Percentiles rank a stretch among this genome's conserved stretches.
Conservation (phyloP, 2,797 vertebrate species). For the Tenualosa thibaudeaui region DNA sequence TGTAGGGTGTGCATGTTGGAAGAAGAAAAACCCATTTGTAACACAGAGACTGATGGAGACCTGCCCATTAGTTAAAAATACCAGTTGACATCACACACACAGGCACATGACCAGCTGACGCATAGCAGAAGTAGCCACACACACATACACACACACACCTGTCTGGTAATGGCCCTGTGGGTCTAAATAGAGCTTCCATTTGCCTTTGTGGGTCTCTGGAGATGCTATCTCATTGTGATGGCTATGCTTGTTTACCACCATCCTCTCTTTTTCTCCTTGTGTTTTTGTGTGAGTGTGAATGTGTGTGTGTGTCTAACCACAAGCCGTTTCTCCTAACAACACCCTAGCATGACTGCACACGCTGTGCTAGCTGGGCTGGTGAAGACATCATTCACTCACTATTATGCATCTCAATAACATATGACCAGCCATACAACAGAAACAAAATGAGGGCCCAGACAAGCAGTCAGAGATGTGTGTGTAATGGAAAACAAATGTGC, state of each 20-base stretch:
- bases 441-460: background rate
- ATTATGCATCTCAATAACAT: conserved; percentile 1
- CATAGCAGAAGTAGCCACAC: background rate
- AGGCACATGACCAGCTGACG: background rate
- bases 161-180: background rate
- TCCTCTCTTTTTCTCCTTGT: background rate
- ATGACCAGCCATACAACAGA: background rate
- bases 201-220: background rate
- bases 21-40: background rate
- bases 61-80: conserved; percentile 15
- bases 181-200: conserved; percentile 6
- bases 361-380: background rate
- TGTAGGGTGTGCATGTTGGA: too few relatives aligned
- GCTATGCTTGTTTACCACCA: background rate
- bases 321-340: background rate
- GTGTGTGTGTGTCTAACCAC: background rate
- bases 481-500: background rate
- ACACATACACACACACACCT: background rate
- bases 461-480: background rate
- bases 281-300: background rate
- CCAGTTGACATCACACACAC: background rate
- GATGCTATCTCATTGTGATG: background rate
- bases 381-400: background rate
- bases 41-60: background rate
- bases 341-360: background rate